A percentile compares a stretch with the other conserved stretches of the same genome.
Conservation (phyloP, 2,113 vertebrate genomes). For the Rhagologus leucostigma region DNA sequence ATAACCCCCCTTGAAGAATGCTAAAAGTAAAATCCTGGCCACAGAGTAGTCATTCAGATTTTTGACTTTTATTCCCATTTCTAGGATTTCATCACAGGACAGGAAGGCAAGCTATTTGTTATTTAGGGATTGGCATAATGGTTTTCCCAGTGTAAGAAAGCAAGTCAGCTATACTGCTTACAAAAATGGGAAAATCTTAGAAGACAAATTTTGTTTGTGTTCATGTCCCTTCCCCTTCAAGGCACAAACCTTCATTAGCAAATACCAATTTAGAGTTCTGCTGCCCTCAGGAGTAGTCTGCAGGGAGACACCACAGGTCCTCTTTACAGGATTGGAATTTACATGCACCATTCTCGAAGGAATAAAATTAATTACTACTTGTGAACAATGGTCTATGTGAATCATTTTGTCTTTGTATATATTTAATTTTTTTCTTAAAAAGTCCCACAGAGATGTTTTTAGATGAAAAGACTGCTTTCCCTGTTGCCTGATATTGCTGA, state of each 20-base stretch:
- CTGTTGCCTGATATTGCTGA: neutral
- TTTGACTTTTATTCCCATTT: neutral
- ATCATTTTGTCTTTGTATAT: neutral
- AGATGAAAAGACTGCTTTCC: neutral
- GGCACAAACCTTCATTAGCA: neutral
- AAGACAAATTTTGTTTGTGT: neutral
- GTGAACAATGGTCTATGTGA: neutral
- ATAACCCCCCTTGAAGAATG: neutral
- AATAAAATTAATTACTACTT: neutral
- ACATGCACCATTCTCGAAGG: neutral
- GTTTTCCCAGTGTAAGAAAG: neutral
- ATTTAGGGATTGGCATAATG: neutral
- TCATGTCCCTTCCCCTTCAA: neutral
- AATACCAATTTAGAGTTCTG: neutral
- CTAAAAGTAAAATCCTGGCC: neutral
- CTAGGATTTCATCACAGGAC: neutral
- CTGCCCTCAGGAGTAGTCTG: neutral
- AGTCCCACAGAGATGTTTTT: neutral
- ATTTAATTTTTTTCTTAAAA: neutral
- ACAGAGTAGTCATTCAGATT: neutral
- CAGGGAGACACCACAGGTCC: neutral
- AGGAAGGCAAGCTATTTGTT: neutral
- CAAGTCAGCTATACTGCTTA: neutral
- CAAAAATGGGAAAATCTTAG: neutral
- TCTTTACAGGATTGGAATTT: neutral